Base-by-base conservation (phyloP, 1,140 invertebrate species). In the Carcinoscorpius rotundicauda region DNA sequence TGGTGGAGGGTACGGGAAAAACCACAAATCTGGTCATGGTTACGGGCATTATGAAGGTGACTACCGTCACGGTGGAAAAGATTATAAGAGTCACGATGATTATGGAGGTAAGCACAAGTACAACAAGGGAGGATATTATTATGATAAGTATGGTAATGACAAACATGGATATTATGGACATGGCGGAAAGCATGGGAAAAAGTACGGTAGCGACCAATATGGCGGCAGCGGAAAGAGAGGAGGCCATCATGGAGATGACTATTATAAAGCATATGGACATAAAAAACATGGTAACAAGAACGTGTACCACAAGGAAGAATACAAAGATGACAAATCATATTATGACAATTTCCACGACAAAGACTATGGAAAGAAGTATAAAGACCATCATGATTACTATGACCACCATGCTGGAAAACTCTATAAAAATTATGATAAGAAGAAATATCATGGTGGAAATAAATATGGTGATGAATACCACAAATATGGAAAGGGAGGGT, bases 301-400 rank as follows among this genome's bases (percentile, higher is more conserved):
- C 49, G 69, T 68, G 5, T 72, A 72, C 60, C 70, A 72, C 63
- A 72, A 72, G 58, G 69, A 72, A 59, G 71, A 72, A 58, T 70
- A 68, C 50, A 69, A 70, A 5, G 68, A 72, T n/a, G 68, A 72
- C 49, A 72, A 70, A 29, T 70, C 68, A 6, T 72, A 69, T 63
- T 68, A 70, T 29, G 71, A 72, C 53, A 66, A 70, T 10, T 71
- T 70, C 63, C 62, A 69, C 55, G 69, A 72, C 58, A 70, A 63
- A 48, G 71, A 69, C 59, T 70, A 68, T 60, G 64, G 71, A 49
- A 71, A 71, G 64, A 71, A 71, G 59, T 68, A 69, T 49, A 63
- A 65, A 58, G 68, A 69, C n/a, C 62, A 71, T 49, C 64, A 67
- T 9, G 70, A 67, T 56, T 68, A 61, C 58, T 68, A 65, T 49